Evolutionary conservation across 2,113 vertebrate genomes (phyloP), one percentile per base, ranked within the genome.

Genomic region (Hyperoodon ampullatus): DNA sequence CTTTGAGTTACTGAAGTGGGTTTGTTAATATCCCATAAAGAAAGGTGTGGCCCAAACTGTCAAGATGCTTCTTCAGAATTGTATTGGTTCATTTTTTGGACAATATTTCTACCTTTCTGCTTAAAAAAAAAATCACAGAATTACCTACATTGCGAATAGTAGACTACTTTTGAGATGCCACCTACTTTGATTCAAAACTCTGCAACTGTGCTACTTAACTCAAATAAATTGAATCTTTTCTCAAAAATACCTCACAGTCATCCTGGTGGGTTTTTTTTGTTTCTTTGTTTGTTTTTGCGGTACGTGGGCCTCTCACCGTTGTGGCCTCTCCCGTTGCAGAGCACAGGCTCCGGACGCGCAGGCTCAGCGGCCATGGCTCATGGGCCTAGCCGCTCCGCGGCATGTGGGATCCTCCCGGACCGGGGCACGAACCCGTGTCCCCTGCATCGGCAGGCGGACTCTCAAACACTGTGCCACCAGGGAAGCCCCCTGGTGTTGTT

Each of bases 1-100:
- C 19, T 28, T 0, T 84, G 80, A 75, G 39, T 90, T 90, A 75
- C 42, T 77, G 23, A 39, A 72, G 63, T 88, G 28, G 10, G 3
- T 35, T 28, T 84, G 58, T 81, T 96, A 88, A 39, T 42, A 97
- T 96, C 84, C 97, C 97, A 81, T 91, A 50, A 92, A 95, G 1
- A 33, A 97, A 96, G 85, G 88, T 60, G 18, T 95, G 95, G 71
- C 50, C 97, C 94, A 96, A 93, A 97, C 93, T 94, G 83, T 93
- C 68, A 97, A 92, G 74, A 58, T 97, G 92, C 35, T 86, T 88
- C 93, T 92, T 93, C 90, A 89, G 61, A 86, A 82, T 93, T 77
- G 3, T 75, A 65, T 98, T 96, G 98, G 35, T 88, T 90, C 77
- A 92, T 84, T 77, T 84, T 0, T 53, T 72, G 65, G 12, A 24